Conservation (phyloP, 1,140 invertebrate species). For the silkworm (Bombyx mori) region DNA sequence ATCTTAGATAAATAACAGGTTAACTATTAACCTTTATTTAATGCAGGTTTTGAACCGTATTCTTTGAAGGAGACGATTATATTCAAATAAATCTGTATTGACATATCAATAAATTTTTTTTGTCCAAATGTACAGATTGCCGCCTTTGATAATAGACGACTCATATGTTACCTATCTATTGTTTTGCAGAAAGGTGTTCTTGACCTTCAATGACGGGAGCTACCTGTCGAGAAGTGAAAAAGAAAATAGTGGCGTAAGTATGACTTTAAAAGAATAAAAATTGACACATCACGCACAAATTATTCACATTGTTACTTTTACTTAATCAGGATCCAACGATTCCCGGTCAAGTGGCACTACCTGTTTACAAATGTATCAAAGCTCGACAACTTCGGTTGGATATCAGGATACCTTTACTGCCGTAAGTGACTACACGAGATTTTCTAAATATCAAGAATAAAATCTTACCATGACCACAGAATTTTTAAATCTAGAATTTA, state of each 20-base stretch:
- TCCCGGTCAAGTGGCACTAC: slow-evolving; percentile 75
- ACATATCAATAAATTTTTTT: no score
- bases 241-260: slow-evolving; percentile 44
- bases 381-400: slow-evolving; percentile 74
- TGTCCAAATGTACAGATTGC: no score
- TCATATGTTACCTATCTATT: slow-evolving; percentile 3
- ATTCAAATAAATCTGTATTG: no score
- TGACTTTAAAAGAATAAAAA: background rate
- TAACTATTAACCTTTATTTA: no score
- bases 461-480: no score
- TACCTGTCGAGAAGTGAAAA: slow-evolving; percentile 16
- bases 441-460: no score
- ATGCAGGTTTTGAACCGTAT: no score
- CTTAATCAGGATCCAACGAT: slow-evolving; percentile 55
- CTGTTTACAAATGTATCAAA: slow-evolving; percentile 86
- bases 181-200: slow-evolving; percentile 56
- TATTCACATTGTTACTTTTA: slow-evolving; percentile 6
- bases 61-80: no score
- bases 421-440: slow-evolving; percentile 51
- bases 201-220: slow-evolving; percentile 40
- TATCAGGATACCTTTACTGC: slow-evolving; percentile 68
- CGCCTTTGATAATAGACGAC: no score
- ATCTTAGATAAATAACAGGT: no score
- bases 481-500: no score
- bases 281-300: background rate